Conservation (phyloP, 53 echinoderm and acorn worm species). For the Holothuria leucospilota region DNA sequence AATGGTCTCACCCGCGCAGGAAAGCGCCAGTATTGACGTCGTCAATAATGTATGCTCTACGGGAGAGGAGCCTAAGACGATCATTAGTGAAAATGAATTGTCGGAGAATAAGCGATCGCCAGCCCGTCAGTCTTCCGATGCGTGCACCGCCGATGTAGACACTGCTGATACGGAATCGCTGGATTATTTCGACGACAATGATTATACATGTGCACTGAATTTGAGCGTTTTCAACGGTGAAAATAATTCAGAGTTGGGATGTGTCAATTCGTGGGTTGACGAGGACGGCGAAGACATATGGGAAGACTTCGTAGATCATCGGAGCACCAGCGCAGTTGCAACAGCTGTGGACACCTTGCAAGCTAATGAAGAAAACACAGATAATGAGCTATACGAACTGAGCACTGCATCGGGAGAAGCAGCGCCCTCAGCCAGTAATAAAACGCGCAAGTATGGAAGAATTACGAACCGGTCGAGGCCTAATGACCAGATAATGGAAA, state of each 20-base stretch:
- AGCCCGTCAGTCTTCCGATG: slow-evolving; percentile 51
- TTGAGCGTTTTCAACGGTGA: slow-evolving; percentile 34
- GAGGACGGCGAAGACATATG: slow-evolving; percentile 44
- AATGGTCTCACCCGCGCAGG: slow-evolving; percentile 94
- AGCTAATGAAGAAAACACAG: slow-evolving; percentile 38
- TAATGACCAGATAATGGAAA: slow-evolving; percentile 75
- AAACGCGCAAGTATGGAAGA: slow-evolving; percentile 21
- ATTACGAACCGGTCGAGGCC: slow-evolving; percentile 17
- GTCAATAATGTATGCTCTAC: slow-evolving; percentile 43
- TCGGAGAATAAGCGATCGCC: slow-evolving; percentile 31
- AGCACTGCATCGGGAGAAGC: slow-evolving; percentile 23
- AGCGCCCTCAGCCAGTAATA: slow-evolving; percentile 29
- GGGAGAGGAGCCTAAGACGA: slow-evolving; percentile 57
- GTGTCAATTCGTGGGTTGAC: slow-evolving; percentile 39
- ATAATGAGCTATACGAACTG: slow-evolving; percentile 51
- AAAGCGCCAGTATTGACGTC: slow-evolving; percentile 82
- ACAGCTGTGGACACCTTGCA: slow-evolving; percentile 49
- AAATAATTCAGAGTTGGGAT: slow-evolving; percentile 38
- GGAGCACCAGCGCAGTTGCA: background rate
- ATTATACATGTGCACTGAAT: slow-evolving; percentile 30
- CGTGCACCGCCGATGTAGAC: slow-evolving; percentile 36
- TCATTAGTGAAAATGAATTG: slow-evolving; percentile 54
- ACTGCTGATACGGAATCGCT: slow-evolving; percentile 50
- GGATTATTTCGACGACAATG: slow-evolving; percentile 50
- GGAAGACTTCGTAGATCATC: slow-evolving; percentile 37